Base-by-base conservation (phyloP, 1,140 invertebrate genomes). In the Apis cerana region DNA sequence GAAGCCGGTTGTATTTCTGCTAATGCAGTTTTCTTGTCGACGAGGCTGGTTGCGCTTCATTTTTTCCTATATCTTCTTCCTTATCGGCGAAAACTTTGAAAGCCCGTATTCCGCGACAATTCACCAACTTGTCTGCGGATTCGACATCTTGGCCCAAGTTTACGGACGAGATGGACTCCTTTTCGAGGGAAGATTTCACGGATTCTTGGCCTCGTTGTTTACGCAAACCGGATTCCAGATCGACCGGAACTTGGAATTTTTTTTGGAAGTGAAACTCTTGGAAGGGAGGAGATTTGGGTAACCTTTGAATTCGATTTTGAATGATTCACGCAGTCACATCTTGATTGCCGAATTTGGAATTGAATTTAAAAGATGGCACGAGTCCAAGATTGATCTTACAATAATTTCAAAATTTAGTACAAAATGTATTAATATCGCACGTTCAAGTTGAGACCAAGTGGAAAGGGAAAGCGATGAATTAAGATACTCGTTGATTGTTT, bases 11-110 rank as follows among this genome's bases (percentile, higher is more conserved):
- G 74, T 52, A 69, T 67, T 65, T 68, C 70, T 59, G 64, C 78
- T 88, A 88, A 88, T 88, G 87, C 87, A 88, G 85, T 88, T 88
- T 87, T 80, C 87, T 88, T 85, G 87, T 88, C 85, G 72, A 68
- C 65, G 64, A 65, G n/a, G 62, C 68, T 74, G 82, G 85, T 61
- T 59, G 74, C 56, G 70, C 64, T 75, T 59, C 27, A 85, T 80
- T 85, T 72, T 80, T 74, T 77, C 0, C 2, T 54, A 15, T 56
- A 15, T 17, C 17, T 17, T 5, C 13, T 13, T 33, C 61, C 21
- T 56, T 52, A 27, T 78, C 56, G 56, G 15, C 65, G 65, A 56
- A 78, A 82, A 82, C 74, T 82, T 82, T 65, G 7, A 27, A 33
- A 21, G 33, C 65, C 65, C 75, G 59, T 77, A 76, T 77, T 67